Evolutionary conservation across 2,797 vertebrate species (phyloP).

Genomic region (Lepilemur septentrionalis): DNA sequence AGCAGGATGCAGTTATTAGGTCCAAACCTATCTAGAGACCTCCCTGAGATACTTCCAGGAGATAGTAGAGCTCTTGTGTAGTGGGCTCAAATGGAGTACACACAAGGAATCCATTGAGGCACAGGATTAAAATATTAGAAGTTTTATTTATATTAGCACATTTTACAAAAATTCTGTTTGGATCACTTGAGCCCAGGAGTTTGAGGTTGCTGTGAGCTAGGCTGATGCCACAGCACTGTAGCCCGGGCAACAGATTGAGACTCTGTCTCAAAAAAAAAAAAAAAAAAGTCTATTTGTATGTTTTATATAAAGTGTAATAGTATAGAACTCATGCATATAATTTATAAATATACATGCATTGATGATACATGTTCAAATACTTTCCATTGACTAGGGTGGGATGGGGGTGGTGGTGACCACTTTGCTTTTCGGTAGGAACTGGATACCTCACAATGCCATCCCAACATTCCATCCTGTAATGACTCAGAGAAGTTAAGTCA

Average conservation of each 20-base stretch:
- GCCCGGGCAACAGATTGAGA: no score
- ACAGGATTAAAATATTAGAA: neutral
- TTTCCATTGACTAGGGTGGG: neutral
- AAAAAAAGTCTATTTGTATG: neutral
- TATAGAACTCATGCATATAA: neutral
- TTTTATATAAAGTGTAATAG: neutral
- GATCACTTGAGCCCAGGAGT: no score
- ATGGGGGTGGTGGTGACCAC: neutral
- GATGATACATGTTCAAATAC: neutral
- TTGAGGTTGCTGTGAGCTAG: no score
- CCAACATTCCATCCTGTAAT: neutral
- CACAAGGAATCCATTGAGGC: neutral
- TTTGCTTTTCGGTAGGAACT: neutral
- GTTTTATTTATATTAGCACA: neutral
- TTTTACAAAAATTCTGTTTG: neutral
- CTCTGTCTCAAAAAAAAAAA: no score
- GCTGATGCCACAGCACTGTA: no score
- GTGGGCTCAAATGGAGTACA: neutral
- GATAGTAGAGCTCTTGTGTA: neutral
- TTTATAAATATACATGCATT: neutral
- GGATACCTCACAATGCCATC: neutral
- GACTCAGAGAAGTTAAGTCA: neutral
- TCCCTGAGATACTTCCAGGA: neutral
- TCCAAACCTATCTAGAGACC: neutral
- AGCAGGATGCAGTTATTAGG: neutral